These are phyloP conservation scores for Belonocnema kinseyi DNA, from an alignment of 1,140 invertebrate genomes.

Conservation along the genomic window DNA sequence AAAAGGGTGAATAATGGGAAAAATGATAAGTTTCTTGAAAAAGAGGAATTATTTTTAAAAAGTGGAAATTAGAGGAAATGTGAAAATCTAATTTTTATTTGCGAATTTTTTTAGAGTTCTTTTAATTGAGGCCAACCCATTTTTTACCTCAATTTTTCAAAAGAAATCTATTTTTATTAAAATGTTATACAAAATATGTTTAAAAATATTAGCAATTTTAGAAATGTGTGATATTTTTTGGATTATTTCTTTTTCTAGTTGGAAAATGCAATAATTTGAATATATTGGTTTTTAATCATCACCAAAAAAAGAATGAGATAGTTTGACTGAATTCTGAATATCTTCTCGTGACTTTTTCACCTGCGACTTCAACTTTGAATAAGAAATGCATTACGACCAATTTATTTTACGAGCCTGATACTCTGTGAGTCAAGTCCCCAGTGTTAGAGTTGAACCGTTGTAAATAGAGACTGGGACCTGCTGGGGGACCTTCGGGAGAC, in stretches of 20 bases:
- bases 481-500: slow-evolving; percentile 11
- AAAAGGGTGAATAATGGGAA: not conserved
- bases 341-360: not conserved
- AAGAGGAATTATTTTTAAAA: too few relatives aligned
- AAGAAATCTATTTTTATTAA: too few relatives aligned
- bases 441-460: not conserved
- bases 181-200: too few relatives aligned
- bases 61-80: too few relatives aligned
- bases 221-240: not conserved
- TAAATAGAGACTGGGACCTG: slow-evolving; percentile 5
- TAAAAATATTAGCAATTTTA: not conserved
- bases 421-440: not conserved
- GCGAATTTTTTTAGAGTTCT: too few relatives aligned
- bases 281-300: too few relatives aligned
- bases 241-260: too few relatives aligned
- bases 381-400: not conserved
- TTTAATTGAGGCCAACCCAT: too few relatives aligned
- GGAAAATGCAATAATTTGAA: too few relatives aligned
- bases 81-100: too few relatives aligned
- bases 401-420: not conserved
- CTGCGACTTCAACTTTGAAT: not conserved
- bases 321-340: not conserved
- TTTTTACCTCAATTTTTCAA: too few relatives aligned
- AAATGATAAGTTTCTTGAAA: not conserved
- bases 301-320: not conserved